These are phyloP conservation scores for Chrysolina haemoptera DNA, from an alignment of 2,888 invertebrate species.

Conservation along the genomic window DNA sequence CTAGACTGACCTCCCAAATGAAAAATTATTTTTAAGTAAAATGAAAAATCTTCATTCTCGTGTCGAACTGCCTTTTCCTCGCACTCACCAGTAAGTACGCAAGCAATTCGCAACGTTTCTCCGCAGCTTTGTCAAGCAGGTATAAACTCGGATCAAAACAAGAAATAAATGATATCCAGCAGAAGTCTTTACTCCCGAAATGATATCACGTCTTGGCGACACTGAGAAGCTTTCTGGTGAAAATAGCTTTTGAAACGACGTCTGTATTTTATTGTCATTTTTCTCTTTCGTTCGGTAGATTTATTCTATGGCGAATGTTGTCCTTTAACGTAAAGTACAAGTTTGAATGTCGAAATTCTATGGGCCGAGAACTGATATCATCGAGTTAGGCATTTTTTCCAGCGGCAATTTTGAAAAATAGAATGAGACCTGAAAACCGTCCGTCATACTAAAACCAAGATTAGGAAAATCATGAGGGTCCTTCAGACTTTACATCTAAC, in stretches of 20 bases:
- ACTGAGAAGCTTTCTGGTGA: conserved; percentile 47
- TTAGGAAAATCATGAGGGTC: too few species aligned
- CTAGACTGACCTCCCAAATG: too few species aligned
- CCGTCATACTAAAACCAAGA: too few species aligned
- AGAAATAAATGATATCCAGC: conserved; percentile 44
- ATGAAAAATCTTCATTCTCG: background rate
- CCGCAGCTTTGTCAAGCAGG: conserved; percentile 2
- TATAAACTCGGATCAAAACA: conserved; percentile 35
- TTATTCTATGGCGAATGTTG: background rate
- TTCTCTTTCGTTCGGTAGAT: conserved; percentile 33
- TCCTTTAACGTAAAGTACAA: background rate
- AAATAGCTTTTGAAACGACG: conserved; percentile 49
- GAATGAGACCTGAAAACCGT: too few species aligned
- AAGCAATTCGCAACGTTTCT: background rate
- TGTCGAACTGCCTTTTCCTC: background rate
- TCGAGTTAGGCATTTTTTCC: too few species aligned
- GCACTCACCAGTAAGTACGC: background rate
- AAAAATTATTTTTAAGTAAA: too few species aligned
- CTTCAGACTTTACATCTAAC: too few species aligned
- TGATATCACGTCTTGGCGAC: conserved; percentile 48
- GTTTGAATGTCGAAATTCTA: background rate
- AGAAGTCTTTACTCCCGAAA: conserved; percentile 41
- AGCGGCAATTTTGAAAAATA: too few species aligned
- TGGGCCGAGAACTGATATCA: too few species aligned
- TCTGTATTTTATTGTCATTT: conserved; percentile 47